phyloP scores from a whole-genome alignment of 2,797 vertebrate genomes.

The Spea hammondii region DNA sequence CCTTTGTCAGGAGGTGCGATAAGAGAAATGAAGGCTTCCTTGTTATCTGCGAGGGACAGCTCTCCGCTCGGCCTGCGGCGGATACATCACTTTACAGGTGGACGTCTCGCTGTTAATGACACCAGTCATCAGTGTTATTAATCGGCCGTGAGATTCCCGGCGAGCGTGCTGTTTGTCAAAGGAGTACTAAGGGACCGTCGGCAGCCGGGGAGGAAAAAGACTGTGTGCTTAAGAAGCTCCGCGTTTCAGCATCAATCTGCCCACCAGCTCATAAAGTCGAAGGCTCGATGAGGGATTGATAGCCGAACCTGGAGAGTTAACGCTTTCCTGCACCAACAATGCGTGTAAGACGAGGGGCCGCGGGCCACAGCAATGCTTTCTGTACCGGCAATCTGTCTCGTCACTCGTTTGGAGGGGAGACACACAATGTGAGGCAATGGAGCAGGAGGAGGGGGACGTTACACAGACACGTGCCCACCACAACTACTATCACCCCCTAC shows the following conservation, averaged over 20 bases:
- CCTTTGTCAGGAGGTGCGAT: constrained; percentile 21
- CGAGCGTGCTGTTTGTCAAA: constrained; percentile 1
- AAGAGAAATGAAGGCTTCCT: neutral
- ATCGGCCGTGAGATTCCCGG: neutral
- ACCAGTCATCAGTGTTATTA: constrained; percentile 25
- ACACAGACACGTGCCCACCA: too few species aligned
- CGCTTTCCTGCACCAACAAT: neutral
- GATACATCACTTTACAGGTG: constrained; percentile 17
- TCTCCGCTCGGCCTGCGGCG: neutral
- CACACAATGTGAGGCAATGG: too few species aligned
- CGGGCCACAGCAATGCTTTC: neutral
- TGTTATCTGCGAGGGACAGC: neutral
- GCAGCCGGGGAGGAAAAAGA: neutral
- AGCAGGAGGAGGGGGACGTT: too few species aligned
- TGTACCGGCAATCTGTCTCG: neutral
- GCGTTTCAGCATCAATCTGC: constrained; percentile 15
- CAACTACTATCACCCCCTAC: too few species aligned
- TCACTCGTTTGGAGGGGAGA: too few species aligned
- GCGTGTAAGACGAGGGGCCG: neutral
- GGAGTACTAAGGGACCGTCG: neutral
- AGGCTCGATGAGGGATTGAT: constrained; percentile 5
- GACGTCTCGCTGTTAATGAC: constrained; percentile 8
- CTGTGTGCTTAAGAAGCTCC: neutral
- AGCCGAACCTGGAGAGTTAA: neutral
- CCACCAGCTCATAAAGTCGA: neutral